Percentiles rank a stretch among this genome's conserved stretches.
Evolutionary conservation across 2,113 vertebrate species (phyloP).

Genomic region (Hippocampus guttulatus): DNA sequence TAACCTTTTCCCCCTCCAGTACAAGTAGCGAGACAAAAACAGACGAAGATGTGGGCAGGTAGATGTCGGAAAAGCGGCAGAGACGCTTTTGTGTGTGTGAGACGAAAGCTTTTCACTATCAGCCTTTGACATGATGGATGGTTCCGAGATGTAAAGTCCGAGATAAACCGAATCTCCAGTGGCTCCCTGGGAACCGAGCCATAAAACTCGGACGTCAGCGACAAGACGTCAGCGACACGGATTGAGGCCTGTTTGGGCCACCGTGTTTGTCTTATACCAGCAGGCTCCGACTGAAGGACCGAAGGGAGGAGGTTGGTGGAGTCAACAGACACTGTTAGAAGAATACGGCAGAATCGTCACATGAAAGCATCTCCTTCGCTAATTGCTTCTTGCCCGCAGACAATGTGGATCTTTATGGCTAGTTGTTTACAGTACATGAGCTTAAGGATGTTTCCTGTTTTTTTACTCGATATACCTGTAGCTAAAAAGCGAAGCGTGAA

Average conservation of each 20-base stretch:
- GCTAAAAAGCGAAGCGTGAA: too few species aligned
- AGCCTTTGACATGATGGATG: constrained; percentile 63
- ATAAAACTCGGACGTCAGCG: constrained; percentile 52
- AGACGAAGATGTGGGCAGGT: constrained; percentile 17
- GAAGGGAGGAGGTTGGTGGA: constrained; percentile 12
- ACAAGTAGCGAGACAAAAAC: constrained; percentile 14
- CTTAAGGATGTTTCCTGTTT: not conserved
- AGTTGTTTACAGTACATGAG: not conserved
- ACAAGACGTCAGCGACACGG: constrained; percentile 30
- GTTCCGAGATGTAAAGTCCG: constrained; percentile 56
- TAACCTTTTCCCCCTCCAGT: constrained; percentile 52
- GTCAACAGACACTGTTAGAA: constrained; percentile 5
- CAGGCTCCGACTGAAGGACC: constrained; percentile 21
- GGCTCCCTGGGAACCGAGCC: constrained; percentile 34
- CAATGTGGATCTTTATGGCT: constrained; percentile 16
- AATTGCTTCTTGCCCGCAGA: constrained; percentile 36
- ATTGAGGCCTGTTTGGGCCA: constrained; percentile 21
- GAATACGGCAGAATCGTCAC: constrained; percentile 10
- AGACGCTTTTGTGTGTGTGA: constrained; percentile 30
- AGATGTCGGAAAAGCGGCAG: constrained; percentile 28
- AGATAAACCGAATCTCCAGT: constrained; percentile 58
- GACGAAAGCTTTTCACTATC: constrained; percentile 50
- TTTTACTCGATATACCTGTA: not conserved
- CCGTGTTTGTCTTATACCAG: constrained; percentile 40
- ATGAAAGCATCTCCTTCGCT: constrained; percentile 39